These are phyloP conservation scores for Nilaparvata lugens DNA, from an alignment of 1,140 invertebrate species.

Conservation along the genomic window DNA sequence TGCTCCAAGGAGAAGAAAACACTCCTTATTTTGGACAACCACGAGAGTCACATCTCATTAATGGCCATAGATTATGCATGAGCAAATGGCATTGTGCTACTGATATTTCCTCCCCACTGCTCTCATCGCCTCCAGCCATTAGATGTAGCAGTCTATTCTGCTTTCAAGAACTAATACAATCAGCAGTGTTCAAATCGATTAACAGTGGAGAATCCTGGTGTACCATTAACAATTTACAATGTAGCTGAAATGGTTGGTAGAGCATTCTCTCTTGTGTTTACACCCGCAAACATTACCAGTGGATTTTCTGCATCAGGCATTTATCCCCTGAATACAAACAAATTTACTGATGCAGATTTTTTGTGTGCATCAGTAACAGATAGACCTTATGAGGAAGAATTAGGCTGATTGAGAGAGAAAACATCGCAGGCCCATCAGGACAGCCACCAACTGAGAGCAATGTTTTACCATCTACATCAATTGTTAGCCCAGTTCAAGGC, in stretches of 20 bases:
- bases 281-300: constrained; percentile 26
- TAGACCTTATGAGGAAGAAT: too few species aligned
- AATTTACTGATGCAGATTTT: constrained; percentile 33
- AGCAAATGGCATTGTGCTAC: constrained; percentile 23
- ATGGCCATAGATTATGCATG: constrained; percentile 18
- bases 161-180: background rate
- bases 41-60: constrained; percentile 18
- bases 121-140: constrained; percentile 27
- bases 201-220: too few species aligned
- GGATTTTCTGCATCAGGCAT: constrained; percentile 31
- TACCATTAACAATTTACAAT: background rate
- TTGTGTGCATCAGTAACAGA: constrained; percentile 30
- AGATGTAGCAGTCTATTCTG: constrained; percentile 29
- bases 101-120: constrained; percentile 29
- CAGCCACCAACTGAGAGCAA: too few species aligned
- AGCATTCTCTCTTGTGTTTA: background rate
- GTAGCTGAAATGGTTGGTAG: background rate
- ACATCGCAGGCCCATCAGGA: too few species aligned
- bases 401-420: too few species aligned
- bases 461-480: too few species aligned
- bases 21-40: constrained; percentile 26
- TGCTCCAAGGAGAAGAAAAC: constrained; percentile 26
- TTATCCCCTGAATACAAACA: constrained; percentile 30
- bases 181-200: background rate
- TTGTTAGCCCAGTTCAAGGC: too few species aligned